Evolutionary conservation across 2,797 vertebrate genomes (phyloP), one percentile per base, ranked within the genome.

Genomic region (Pseudochirops cupreus): DNA sequence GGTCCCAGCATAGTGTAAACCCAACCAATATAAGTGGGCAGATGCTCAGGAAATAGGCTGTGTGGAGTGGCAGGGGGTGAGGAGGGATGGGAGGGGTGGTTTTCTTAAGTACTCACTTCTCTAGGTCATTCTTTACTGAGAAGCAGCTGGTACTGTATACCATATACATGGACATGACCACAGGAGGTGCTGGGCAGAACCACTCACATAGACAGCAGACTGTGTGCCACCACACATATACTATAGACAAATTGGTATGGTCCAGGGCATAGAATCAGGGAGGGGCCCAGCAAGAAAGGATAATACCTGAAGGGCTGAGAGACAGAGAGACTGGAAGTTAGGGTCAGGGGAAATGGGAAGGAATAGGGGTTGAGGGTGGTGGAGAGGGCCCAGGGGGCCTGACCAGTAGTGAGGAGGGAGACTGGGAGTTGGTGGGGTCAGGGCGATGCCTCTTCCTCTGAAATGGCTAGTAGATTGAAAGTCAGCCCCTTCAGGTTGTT

Each of bases 401-500:
- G 74, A n/a, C 90, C 82, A 94, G 58, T 0, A 31, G 93, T 52
- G 33, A 91, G 91, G 92, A 62, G 94, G 96, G 92, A 92, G 96
- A 90, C n/a, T 28, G 58, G 24, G 12, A 12, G 92, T 54, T 39
- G 97, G 91, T 33, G 56, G 90, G n/a, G 87, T 93, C 62, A 29
- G 90, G 92, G 92, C 92, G 52, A 90, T 52, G 92, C 91, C 96
- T 31, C 29, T 90, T 93, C 94, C 92, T 95, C 55, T 12, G 31
- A 31, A 24, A 13, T 62, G 87, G 24, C 94, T 26, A 46, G 90
- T 82, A 82, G n/a, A 95, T 97, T 96, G 96, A 56, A 46, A 98
- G 94, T 95, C 97, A 96, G 90, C 95, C 97, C 97, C 96, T 97
- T 95, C 91, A 93, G 97, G 97, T 98, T 98, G 98, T 98, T 98